Base-by-base conservation (phyloP, 2,888 invertebrate genomes). In the Caenorhabditis auriculariae region DNA sequence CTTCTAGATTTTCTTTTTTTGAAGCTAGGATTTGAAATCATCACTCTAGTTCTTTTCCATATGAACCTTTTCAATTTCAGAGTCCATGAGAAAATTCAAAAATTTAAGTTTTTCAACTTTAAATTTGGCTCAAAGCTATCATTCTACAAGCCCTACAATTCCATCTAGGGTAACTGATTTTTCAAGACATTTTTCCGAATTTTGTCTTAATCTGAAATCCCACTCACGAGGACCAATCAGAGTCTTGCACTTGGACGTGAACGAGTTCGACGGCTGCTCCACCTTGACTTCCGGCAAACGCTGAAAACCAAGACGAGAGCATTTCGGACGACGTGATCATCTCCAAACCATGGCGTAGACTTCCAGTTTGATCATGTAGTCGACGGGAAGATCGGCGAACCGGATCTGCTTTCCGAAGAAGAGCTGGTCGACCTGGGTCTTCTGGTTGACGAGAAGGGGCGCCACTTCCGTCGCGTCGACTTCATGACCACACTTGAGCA, bases 271-370 rank as follows among this genome's bases (percentile, higher is more conserved):
- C 3, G 45, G 24, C 9, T 35, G 37, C 12, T 57, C 24, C 46
- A 39, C 26, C 60, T 60, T 41, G 17, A 43, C 55, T 26, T 21
- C 45, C 43, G 15, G 15, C 1, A 26, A 29, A 27, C 12, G 23
- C 23, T 26, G 21, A 35, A 35, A 35, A 19, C 7, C 6, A 27
- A 2, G 17, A 54, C 19, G 47, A 45, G 17, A 54, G 35, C 26
- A 54, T 50, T 21, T 51, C 54, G 2, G 48, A 35, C 9, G 35
- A 35, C 9, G 35, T 35, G 35, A 27, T 23, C 12, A 59, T 15
- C 17, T 15, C 23, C 52, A 29, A 32, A 71, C 72, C 68, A 75
- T 66, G 4, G 68, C 68, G 52, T 66, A 75, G 23, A 73, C 67
- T 54, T 75, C 74, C 9, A 75, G 46, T 23, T 39, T 27, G 17